These are phyloP conservation scores for Pogonomyrmex californicus DNA, from an alignment of 1,140 invertebrate genomes.

Conservation along the genomic window DNA sequence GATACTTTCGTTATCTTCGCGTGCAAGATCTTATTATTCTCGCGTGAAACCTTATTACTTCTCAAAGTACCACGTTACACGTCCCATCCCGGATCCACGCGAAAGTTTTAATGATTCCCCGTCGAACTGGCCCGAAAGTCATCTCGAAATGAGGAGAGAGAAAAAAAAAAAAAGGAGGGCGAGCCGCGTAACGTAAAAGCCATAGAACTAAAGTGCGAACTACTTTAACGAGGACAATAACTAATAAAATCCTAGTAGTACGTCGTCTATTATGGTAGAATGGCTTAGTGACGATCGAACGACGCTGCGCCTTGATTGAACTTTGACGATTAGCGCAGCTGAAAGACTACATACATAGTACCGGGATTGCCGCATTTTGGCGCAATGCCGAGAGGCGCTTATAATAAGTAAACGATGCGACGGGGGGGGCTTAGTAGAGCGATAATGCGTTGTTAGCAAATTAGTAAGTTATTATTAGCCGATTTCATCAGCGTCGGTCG, in stretches of 20 bases:
- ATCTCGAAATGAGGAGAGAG: slow-evolving; percentile 15
- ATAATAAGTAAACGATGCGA: slow-evolving; percentile 28
- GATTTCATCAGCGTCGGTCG: slow-evolving; percentile 17
- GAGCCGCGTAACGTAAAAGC: slow-evolving; percentile 5
- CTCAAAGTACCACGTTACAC: slow-evolving; percentile 35
- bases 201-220: slow-evolving; percentile 46
- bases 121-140: slow-evolving; percentile 36
- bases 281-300: slow-evolving; percentile 52
- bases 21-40: slow-evolving; percentile 43
- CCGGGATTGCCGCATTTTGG: neutral
- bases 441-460: slow-evolving; percentile 46
- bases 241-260: slow-evolving; percentile 72
- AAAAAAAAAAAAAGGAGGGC: neutral
- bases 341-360: neutral
- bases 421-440: neutral
- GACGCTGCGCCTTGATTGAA: slow-evolving; percentile 52
- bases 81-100: slow-evolving; percentile 21
- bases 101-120: slow-evolving; percentile 52
- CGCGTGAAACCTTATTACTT: slow-evolving; percentile 41
- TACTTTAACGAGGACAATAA: slow-evolving; percentile 79
- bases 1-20: slow-evolving; percentile 47
- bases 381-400: slow-evolving; percentile 18
- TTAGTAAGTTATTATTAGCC: slow-evolving; percentile 27
- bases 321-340: slow-evolving; percentile 14
- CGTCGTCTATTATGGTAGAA: slow-evolving; percentile 62